Percentiles rank a stretch among this genome's conserved stretches.
These are phyloP conservation scores for Cygnus olor DNA, from an alignment of 2,797 vertebrate species.

Conservation along the genomic window DNA sequence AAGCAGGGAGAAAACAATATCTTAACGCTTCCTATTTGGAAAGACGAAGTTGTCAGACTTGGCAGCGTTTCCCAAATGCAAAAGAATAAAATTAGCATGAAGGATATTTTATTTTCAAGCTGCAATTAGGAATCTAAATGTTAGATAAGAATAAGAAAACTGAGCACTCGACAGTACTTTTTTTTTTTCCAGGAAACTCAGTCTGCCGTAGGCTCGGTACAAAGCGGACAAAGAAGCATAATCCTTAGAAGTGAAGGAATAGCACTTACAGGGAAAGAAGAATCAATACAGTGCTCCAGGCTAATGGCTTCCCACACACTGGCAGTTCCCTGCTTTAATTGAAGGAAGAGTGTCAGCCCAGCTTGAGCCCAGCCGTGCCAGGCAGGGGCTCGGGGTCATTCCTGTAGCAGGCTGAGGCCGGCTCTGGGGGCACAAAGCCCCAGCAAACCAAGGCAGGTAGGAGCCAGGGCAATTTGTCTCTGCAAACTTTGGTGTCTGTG, in stretches of 20 bases:
- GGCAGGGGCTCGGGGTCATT: background rate
- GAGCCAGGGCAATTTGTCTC: background rate
- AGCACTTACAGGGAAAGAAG: background rate
- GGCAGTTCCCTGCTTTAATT: background rate
- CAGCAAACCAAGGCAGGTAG: background rate
- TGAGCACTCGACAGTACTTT: background rate
- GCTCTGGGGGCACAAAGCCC: background rate
- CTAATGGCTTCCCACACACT: background rate
- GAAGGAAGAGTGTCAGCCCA: background rate
- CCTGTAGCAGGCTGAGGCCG: background rate
- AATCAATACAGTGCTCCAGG: background rate
- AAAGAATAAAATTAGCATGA: conserved; percentile 62
- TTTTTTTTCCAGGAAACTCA: background rate
- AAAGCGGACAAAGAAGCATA: background rate
- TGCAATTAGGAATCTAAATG: conserved; percentile 42
- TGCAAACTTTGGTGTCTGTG: background rate
- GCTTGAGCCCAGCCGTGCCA: background rate
- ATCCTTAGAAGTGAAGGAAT: background rate
- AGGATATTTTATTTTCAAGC: conserved; percentile 50
- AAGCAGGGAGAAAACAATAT: background rate
- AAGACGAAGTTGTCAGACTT: conserved; percentile 43
- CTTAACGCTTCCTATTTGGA: conserved; percentile 2
- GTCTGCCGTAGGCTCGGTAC: background rate
- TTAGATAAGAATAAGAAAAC: conserved; percentile 27
- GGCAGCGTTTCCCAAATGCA: conserved; percentile 48